Evolutionary conservation across 2,888 invertebrate species (phyloP).

Genomic region (Drosophila heteroneura): DNA sequence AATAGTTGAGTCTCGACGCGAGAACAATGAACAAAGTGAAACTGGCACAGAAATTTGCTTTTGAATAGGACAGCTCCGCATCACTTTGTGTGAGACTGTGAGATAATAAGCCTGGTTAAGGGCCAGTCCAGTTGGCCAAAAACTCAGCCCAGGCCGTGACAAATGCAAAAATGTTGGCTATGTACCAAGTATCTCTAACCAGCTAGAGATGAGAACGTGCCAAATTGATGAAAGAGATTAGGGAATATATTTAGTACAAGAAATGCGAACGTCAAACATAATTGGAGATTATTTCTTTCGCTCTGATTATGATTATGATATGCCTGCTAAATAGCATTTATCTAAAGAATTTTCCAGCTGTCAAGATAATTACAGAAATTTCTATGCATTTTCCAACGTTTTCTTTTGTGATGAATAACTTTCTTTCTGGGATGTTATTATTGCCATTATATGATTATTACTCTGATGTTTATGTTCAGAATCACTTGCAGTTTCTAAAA

Average conservation of each 20-base stretch:
- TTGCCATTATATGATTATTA: background rate
- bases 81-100: constrained; percentile 17
- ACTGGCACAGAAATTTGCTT: constrained; percentile 63
- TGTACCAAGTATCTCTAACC: constrained; percentile 5
- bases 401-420: background rate
- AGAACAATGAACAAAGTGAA: constrained; percentile 66
- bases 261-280: background rate
- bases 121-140: constrained; percentile 41
- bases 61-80: constrained; percentile 29
- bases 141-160: constrained; percentile 11
- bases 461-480: background rate
- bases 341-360: background rate
- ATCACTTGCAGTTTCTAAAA: constrained; percentile 1
- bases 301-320: background rate
- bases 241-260: background rate
- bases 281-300: background rate
- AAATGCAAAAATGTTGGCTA: constrained; percentile 33
- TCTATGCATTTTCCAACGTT: background rate
- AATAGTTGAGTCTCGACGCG: constrained; percentile 34
- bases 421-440: background rate
- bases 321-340: background rate
- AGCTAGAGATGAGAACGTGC: constrained; percentile 44
- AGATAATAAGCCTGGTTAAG: constrained; percentile 58
- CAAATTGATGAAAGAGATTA: constrained; percentile 1
- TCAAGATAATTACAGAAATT: background rate